Evolutionary conservation across 1,140 invertebrate genomes (phyloP).

Genomic region (Trichogramma pretiosum): DNA sequence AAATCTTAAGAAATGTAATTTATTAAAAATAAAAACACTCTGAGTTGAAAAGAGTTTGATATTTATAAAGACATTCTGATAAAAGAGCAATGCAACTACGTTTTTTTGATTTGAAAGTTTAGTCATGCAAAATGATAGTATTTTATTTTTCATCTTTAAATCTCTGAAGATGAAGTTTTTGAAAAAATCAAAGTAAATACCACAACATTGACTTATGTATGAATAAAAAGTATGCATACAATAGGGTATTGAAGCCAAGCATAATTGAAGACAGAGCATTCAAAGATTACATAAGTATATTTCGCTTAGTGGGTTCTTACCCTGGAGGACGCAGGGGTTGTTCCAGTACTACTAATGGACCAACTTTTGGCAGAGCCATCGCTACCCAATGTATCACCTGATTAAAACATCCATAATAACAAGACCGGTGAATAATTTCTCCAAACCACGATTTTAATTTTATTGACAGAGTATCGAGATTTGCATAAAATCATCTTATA

Average conservation of each 20-base stretch:
- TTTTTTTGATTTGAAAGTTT: no score
- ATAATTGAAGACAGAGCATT: slow-evolving; percentile 44
- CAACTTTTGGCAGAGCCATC: slow-evolving; percentile 47
- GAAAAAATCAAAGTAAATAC: slow-evolving; percentile 17
- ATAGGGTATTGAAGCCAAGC: slow-evolving; percentile 40
- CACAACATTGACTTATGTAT: slow-evolving; percentile 28
- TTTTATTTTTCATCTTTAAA: no score
- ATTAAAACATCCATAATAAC: slow-evolving; percentile 38
- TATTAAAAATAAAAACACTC: no score
- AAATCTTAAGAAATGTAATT: no score
- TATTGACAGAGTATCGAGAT: background rate
- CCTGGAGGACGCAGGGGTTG: slow-evolving; percentile 51
- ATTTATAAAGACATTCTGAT: no score
- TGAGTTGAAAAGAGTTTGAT: no score
- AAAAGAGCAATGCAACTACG: no score
- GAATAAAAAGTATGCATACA: slow-evolving; percentile 30
- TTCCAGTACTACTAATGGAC: slow-evolving; percentile 47
- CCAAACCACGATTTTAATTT: background rate
- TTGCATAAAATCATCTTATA: background rate
- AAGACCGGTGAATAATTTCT: no score
- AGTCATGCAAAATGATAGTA: no score
- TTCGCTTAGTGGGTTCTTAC: slow-evolving; percentile 51
- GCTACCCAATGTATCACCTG: slow-evolving; percentile 48
- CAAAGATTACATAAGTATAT: slow-evolving; percentile 43
- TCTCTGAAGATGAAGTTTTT: no score